phyloP scores from a whole-genome alignment of 2,888 invertebrate genomes.

The Agelastica alni region DNA sequence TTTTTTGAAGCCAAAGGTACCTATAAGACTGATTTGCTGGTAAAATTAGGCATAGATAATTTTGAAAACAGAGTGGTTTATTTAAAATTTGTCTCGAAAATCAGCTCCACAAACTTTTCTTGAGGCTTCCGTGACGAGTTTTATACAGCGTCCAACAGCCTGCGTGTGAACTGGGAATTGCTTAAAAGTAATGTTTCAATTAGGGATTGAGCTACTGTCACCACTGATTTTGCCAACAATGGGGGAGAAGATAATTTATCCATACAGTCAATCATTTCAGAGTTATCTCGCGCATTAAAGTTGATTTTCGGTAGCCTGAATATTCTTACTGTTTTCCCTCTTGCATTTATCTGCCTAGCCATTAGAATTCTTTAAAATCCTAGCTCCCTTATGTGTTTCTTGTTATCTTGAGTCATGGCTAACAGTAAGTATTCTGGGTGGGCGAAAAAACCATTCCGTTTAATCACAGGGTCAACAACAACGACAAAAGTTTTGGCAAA shows the following conservation, averaged over 20 bases:
- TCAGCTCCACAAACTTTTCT: too few relatives aligned
- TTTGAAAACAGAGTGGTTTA: too few relatives aligned
- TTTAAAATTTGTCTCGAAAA: too few relatives aligned
- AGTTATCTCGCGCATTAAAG: neutral
- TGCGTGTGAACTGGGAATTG: too few relatives aligned
- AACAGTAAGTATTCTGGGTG: neutral
- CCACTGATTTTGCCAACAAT: neutral
- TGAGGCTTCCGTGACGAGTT: too few relatives aligned
- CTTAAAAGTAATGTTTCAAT: too few relatives aligned
- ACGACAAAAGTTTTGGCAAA: neutral
- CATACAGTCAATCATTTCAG: neutral
- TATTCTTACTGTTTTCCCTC: neutral
- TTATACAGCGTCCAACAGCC: too few relatives aligned
- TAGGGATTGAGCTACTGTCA: too few relatives aligned
- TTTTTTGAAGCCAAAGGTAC: too few relatives aligned
- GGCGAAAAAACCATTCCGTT: neutral
- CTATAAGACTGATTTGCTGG: too few relatives aligned
- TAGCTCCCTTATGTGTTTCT: neutral
- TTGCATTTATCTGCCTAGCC: neutral
- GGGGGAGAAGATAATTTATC: neutral
- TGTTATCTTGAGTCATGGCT: neutral
- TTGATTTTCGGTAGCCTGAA: neutral
- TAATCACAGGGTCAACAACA: too few relatives aligned
- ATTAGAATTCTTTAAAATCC: neutral
- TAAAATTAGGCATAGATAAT: too few relatives aligned